These are phyloP conservation scores for Neogobius melanostomus DNA, from an alignment of 2,113 vertebrate species.

Conservation along the genomic window DNA sequence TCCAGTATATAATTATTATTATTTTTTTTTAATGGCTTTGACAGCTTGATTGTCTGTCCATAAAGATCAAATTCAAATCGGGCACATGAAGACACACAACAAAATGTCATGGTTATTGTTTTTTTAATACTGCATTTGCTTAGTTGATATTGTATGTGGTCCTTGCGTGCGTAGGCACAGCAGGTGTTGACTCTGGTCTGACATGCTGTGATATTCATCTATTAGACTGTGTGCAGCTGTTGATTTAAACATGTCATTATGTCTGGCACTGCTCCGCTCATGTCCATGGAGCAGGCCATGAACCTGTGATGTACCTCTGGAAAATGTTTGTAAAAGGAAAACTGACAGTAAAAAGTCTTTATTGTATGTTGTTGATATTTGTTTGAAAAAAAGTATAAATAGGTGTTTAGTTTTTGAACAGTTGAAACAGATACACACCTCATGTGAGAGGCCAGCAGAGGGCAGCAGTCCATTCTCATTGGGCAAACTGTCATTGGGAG, in stretches of 20 bases:
- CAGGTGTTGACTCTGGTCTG: constrained; percentile 52
- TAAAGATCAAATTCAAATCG: not conserved
- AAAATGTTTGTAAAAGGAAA: not conserved
- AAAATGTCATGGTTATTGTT: not conserved
- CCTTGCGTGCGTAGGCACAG: constrained; percentile 41
- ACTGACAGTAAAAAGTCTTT: not conserved
- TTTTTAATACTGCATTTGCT: not conserved
- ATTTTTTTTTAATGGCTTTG: no score
- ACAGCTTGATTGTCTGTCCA: not conserved
- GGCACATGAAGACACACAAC: no score
- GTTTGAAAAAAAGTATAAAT: not conserved
- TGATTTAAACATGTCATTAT: constrained; percentile 79
- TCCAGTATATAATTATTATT: not conserved
- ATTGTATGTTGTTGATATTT: no score
- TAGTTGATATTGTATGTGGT: not conserved
- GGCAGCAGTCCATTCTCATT: constrained; percentile 77
- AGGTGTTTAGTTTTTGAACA: not conserved
- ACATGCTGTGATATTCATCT: constrained; percentile 56
- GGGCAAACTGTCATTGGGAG: constrained; percentile 89
- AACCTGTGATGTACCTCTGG: not conserved
- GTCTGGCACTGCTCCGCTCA: constrained; percentile 13
- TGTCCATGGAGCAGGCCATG: constrained; percentile 23
- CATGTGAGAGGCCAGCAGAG: constrained; percentile 70
- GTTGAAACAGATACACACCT: constrained; percentile 73
- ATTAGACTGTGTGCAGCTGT: constrained; percentile 50